These are phyloP conservation scores for Cheiracanthium punctorium DNA, from an alignment of 2,888 invertebrate genomes.

Conservation along the genomic window DNA sequence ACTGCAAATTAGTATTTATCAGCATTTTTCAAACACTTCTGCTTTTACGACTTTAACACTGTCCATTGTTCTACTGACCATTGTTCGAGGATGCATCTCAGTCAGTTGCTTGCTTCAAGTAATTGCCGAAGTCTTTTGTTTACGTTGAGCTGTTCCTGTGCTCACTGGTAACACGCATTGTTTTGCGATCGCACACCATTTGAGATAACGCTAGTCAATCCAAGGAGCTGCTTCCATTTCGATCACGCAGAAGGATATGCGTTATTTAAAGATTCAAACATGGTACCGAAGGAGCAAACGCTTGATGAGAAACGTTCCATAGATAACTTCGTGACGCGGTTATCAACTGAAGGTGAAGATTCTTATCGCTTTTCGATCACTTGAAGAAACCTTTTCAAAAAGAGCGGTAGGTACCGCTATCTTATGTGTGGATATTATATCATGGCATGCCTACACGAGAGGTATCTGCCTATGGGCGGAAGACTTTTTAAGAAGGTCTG, in stretches of 20 bases:
- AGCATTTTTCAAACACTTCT: slow-evolving; percentile 26
- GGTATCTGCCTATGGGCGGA: too few relatives aligned
- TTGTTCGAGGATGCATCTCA: slow-evolving; percentile 22
- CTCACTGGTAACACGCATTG: slow-evolving; percentile 34
- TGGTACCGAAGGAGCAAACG: background rate
- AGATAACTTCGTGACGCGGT: background rate
- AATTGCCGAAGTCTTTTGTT: slow-evolving; percentile 32
- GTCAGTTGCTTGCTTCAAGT: slow-evolving; percentile 7
- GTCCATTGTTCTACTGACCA: slow-evolving; percentile 42
- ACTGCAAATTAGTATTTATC: slow-evolving; percentile 40
- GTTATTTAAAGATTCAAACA: slow-evolving; percentile 19
- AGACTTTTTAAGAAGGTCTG: too few relatives aligned
- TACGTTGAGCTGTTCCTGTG: slow-evolving; percentile 36
- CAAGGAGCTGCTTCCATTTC: background rate
- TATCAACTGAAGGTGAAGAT: too few relatives aligned
- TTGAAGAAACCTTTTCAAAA: too few relatives aligned
- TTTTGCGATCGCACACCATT: slow-evolving; percentile 3
- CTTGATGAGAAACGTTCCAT: background rate
- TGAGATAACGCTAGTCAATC: background rate
- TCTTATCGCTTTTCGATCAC: too few relatives aligned
- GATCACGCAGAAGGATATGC: slow-evolving; percentile 27
- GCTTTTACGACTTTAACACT: slow-evolving; percentile 40
- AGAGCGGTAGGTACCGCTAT: too few relatives aligned
- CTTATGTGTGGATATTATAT: too few relatives aligned
- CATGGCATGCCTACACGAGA: too few relatives aligned